Conservation (phyloP, 2,888 invertebrate species). For the Netelia inedita region DNA sequence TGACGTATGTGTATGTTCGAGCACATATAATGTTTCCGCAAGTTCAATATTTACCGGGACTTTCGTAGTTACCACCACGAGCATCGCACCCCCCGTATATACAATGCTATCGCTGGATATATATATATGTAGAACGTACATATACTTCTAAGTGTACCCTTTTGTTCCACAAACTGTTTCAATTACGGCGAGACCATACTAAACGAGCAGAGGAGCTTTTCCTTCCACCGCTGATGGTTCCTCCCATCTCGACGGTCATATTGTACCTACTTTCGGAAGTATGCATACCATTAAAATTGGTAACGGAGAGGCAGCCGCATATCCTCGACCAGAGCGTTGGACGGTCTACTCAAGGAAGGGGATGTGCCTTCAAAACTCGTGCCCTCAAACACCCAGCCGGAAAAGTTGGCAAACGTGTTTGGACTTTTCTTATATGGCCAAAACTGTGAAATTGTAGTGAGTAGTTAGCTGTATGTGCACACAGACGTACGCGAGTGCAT, state of each 20-base stretch:
- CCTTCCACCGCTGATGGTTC: constrained; percentile 21
- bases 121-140: neutral
- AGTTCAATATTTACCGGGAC: constrained; percentile 60
- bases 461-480: neutral
- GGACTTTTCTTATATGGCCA: constrained; percentile 2
- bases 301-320: constrained; percentile 47
- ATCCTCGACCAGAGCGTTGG: constrained; percentile 11
- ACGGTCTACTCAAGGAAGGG: neutral
- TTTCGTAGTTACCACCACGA: constrained; percentile 38
- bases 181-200: constrained; percentile 46
- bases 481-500: neutral
- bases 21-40: constrained; percentile 40
- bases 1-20: neutral
- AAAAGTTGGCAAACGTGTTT: constrained; percentile 56
- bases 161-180: constrained; percentile 65
- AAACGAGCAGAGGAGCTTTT: constrained; percentile 35
- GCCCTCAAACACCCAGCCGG: constrained; percentile 29
- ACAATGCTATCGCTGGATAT: neutral
- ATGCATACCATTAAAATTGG: constrained; percentile 67
- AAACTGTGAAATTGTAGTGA: constrained; percentile 6
- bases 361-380: constrained; percentile 32
- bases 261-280: constrained; percentile 58
- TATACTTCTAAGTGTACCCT: constrained; percentile 47
- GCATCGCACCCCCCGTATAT: constrained; percentile 10
- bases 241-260: constrained; percentile 36